Evolutionary conservation across 53 echinoderm and acorn worm genomes (phyloP).

Genomic region (Actinopyga echinites): DNA sequence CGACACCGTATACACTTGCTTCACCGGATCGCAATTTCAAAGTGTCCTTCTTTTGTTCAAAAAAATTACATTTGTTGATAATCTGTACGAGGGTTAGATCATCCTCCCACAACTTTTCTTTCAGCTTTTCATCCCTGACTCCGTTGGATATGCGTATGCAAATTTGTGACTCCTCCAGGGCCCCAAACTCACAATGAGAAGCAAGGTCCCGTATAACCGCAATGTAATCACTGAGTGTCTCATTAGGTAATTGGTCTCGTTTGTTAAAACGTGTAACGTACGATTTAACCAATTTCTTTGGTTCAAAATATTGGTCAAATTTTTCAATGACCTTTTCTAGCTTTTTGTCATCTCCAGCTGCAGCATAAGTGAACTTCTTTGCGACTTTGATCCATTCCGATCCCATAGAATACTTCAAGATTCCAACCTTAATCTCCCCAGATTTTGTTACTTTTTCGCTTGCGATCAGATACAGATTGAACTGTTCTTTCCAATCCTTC

Average conservation of each 20-base stretch:
- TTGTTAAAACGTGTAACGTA: slow-evolving; percentile 20
- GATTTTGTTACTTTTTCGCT: slow-evolving; percentile 4
- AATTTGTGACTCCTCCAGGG: slow-evolving; percentile 4
- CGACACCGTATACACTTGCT: background rate
- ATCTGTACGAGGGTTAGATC: slow-evolving; percentile 16
- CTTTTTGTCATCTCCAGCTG: background rate
- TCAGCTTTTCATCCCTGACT: slow-evolving; percentile 14
- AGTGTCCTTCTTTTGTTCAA: slow-evolving; percentile 1
- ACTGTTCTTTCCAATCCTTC: slow-evolving; percentile 5
- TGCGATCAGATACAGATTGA: background rate
- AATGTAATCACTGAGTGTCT: background rate
- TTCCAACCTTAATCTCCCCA: slow-evolving; percentile 1
- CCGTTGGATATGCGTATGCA: slow-evolving; percentile 27
- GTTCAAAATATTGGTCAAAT: slow-evolving; percentile 45
- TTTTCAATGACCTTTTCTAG: slow-evolving; percentile 10
- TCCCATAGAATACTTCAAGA: slow-evolving; percentile 13
- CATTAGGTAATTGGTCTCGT: background rate
- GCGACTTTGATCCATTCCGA: slow-evolving; percentile 22
- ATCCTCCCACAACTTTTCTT: slow-evolving; percentile 29
- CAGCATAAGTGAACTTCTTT: background rate
- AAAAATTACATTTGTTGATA: slow-evolving; percentile 24
- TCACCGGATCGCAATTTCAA: background rate
- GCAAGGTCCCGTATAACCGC: background rate
- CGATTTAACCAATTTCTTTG: slow-evolving; percentile 27
- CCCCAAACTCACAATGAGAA: slow-evolving; percentile 36